phyloP scores from a whole-genome alignment of 2,113 vertebrate genomes.

The Lophotis ruficrista region DNA sequence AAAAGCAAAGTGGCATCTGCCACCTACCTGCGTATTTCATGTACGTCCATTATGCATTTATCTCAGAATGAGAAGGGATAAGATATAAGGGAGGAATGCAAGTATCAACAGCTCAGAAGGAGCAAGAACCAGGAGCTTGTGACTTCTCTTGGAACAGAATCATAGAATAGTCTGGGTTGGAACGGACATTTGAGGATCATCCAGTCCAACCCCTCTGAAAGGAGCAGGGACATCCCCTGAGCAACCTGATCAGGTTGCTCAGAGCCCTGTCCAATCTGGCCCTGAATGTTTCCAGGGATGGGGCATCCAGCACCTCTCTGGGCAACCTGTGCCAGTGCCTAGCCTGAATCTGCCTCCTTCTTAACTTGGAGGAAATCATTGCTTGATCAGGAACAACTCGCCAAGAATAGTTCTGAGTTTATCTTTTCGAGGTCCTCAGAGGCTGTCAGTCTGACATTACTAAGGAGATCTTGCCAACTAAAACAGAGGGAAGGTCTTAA shows the following conservation, averaged over 20 bases:
- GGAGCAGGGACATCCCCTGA: too few relatives aligned
- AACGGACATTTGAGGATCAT: too few relatives aligned
- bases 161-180: too few relatives aligned
- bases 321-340: too few relatives aligned
- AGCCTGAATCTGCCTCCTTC: too few relatives aligned
- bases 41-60: neutral
- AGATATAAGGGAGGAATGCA: neutral
- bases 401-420: neutral
- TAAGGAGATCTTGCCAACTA: neutral
- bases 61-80: neutral
- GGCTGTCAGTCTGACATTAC: neutral
- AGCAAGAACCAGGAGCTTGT: neutral
- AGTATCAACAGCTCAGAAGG: neutral
- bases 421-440: neutral
- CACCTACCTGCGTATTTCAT: accelerated
- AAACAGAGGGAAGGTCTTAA: neutral
- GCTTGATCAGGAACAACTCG: neutral
- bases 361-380: neutral
- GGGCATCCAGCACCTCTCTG: too few relatives aligned
- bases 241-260: too few relatives aligned
- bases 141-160: neutral
- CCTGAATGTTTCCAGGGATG: too few relatives aligned
- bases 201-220: too few relatives aligned
- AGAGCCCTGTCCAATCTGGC: too few relatives aligned
- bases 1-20: accelerated